Evolutionary conservation across 2,797 vertebrate species (phyloP), one percentile per base, ranked within the genome.

Genomic region (Knipowitschia caucasica): DNA sequence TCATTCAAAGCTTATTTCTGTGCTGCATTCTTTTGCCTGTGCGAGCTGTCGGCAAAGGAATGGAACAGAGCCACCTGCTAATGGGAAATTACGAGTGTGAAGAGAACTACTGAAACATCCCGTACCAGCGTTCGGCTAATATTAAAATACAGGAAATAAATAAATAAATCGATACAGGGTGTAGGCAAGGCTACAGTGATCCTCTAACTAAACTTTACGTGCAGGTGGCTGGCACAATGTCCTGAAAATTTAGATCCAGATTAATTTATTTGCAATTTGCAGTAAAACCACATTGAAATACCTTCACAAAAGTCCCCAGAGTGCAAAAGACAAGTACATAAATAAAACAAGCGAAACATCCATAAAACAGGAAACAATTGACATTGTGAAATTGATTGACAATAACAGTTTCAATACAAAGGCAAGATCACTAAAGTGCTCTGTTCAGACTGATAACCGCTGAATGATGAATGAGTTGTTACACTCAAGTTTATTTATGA

Each of bases 11-110:
- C 63, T 71, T 62, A 11, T 21, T 39, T 17, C 7, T 21, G 18
- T 20, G 55, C 54, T 50, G 35, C 7, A 51, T 29, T 50, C 7
- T 4, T 43, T 53, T 40, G 51, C 11, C 15, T 51, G 33, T 34
- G 35, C 36, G 56, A 44, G 53, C 25, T 18, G 10, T 21, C 30
- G 25, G 40, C 20, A 64, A 0, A 4, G 5, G 0, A 34, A 54
- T 69, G 59, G 44, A 63, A 43, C 23, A 0, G 7, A 61, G 66
- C 60, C 60, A 51, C 58, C 71, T 61, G 56, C 64, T 71, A 71
- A 80, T 71, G 53, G 74, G 54, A 56, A 76, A 56, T 75, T 64
- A 67, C 34, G 60, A 63, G 59, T 30, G 1, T 64, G 51, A 61
- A 43, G 54, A 34, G 59, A 71, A 55, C 53, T 56, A 50, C 40